phyloP scores from a whole-genome alignment of 2,797 vertebrate species.

The Hipposideros larvatus region DNA sequence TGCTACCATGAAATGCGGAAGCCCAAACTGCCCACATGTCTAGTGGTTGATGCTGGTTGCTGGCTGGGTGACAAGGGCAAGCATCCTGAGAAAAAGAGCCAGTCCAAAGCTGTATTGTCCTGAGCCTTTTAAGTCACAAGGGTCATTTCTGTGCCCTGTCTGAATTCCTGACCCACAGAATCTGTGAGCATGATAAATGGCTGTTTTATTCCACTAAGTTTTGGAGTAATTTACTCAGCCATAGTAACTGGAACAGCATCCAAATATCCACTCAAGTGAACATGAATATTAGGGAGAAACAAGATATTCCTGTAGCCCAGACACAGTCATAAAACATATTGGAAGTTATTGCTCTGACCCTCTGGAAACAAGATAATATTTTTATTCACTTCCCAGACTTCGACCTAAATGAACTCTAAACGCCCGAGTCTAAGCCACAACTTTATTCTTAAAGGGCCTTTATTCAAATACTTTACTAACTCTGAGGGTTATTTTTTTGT shows the following conservation, averaged over 20 bases:
- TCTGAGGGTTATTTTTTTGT: neutral
- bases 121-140: conserved; percentile 47
- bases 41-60: neutral
- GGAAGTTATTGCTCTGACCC: neutral
- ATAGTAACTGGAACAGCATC: conserved; percentile 66
- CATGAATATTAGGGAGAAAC: conserved; percentile 18
- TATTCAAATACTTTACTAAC: neutral
- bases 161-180: conserved; percentile 57
- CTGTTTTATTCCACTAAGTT: conserved; percentile 51
- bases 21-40: neutral
- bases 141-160: conserved; percentile 49
- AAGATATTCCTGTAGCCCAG: conserved; percentile 16
- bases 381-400: neutral
- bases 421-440: neutral
- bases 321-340: neutral
- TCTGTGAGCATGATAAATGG: conserved; percentile 68
- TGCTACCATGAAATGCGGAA: neutral
- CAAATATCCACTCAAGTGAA: conserved; percentile 56
- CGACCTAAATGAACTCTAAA: neutral
- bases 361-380: neutral
- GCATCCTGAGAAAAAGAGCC: conserved; percentile 10
- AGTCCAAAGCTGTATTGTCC: conserved; percentile 1
- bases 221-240: conserved; percentile 62
- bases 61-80: neutral
- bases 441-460: neutral